A percentile compares a stretch with the other conserved stretches of the same genome.
These are phyloP conservation scores for Drosophila lutescens DNA, from an alignment of 2,888 invertebrate species.

Conservation along the genomic window DNA sequence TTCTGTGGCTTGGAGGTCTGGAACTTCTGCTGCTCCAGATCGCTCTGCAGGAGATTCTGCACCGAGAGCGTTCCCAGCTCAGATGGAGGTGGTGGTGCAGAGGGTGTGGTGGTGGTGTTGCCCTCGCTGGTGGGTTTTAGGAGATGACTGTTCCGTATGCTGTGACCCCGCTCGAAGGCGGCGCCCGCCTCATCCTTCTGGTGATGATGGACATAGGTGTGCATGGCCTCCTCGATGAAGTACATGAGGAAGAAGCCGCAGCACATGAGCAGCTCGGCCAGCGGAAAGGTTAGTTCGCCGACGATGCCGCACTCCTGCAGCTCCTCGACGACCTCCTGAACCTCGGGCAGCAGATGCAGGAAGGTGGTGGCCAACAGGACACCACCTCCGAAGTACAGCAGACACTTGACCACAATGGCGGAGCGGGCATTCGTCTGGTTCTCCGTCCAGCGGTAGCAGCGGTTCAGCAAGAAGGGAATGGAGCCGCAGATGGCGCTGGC, in stretches of 20 bases:
- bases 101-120: conserved; percentile 9
- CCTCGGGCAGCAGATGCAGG: conserved; percentile 92
- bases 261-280: conserved; percentile 90
- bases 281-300: conserved; percentile 86
- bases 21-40: conserved; percentile 70
- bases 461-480: conserved; percentile 89
- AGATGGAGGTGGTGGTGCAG: conserved; percentile 9
- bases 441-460: conserved; percentile 87
- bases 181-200: conserved; percentile 67
- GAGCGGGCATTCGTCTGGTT: conserved; percentile 80
- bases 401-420: conserved; percentile 86
- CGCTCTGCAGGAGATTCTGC: conserved; percentile 71
- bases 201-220: conserved; percentile 88
- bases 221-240: conserved; percentile 91
- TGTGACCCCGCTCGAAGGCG: conserved; percentile 83
- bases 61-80: conserved; percentile 62
- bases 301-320: conserved; percentile 85
- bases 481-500: conserved; percentile 91
- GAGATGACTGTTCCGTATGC: conserved; percentile 81
- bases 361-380: conserved; percentile 93
- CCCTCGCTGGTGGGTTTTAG: conserved; percentile 48
- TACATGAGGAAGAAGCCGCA: conserved; percentile 91
- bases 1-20: conserved; percentile 57
- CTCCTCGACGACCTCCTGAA: conserved; percentile 88
- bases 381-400: conserved; percentile 93